These are phyloP conservation scores for Platycheirus albimanus DNA, from an alignment of 2,888 invertebrate genomes.

Conservation along the genomic window DNA sequence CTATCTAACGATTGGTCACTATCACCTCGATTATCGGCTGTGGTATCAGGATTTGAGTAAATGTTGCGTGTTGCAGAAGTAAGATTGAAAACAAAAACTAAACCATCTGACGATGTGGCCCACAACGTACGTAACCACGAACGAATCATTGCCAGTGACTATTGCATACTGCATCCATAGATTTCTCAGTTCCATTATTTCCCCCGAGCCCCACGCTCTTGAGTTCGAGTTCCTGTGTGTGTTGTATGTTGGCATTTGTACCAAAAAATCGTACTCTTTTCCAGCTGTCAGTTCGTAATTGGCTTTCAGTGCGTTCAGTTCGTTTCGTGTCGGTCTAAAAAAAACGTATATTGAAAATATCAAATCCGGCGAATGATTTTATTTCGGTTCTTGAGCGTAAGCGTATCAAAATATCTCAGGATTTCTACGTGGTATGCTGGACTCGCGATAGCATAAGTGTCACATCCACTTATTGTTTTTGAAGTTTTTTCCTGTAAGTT, in stretches of 20 bases:
- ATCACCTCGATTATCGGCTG: constrained; percentile 36
- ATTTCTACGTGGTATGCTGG: constrained; percentile 3
- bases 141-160: constrained; percentile 60
- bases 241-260: constrained; percentile 59
- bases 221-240: constrained; percentile 19
- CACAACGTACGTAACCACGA: constrained; percentile 61
- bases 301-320: constrained; percentile 69
- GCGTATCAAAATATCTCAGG: constrained; percentile 7
- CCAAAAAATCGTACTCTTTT: constrained; percentile 45
- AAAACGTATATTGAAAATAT: neutral
- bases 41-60: constrained; percentile 31
- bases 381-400: constrained; percentile 13
- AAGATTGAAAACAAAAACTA: neutral
- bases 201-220: too few relatives aligned
- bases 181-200: constrained; percentile 29
- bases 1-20: constrained; percentile 34
- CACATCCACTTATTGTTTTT: constrained; percentile 33
- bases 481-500: neutral
- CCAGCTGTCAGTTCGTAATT: constrained; percentile 71
- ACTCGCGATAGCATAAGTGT: constrained; percentile 32
- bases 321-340: constrained; percentile 12
- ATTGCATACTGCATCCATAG: constrained; percentile 50
- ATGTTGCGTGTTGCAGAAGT: constrained; percentile 36
- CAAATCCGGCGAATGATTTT: constrained; percentile 19
- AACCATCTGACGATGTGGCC: constrained; percentile 56